Conservation (phyloP, 1,140 invertebrate genomes). For the Apis mellifera region DNA sequence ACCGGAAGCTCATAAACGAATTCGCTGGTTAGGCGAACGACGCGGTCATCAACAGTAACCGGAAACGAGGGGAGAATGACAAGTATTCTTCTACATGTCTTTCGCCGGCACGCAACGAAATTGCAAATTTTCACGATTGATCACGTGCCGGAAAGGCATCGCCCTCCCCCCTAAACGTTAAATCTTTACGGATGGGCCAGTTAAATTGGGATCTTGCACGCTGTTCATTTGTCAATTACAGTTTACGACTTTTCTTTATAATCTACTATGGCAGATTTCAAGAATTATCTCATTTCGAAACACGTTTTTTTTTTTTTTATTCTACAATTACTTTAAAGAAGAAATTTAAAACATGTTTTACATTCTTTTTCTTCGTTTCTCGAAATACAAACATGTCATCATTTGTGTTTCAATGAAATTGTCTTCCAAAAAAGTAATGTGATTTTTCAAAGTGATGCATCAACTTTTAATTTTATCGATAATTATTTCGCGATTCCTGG, state of each 20-base stretch:
- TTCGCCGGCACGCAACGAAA: conserved; percentile 33
- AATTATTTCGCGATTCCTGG: too few species aligned
- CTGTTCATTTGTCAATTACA: background rate
- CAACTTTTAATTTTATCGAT: too few species aligned
- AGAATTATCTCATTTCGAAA: background rate
- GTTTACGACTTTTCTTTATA: background rate
- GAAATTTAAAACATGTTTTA: too few species aligned
- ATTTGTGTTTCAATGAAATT: too few species aligned
- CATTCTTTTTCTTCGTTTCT: too few species aligned
- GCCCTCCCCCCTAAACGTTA: background rate
- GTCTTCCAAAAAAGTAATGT: too few species aligned
- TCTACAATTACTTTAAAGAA: too few species aligned
- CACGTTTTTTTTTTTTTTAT: too few species aligned
- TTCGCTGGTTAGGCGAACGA: background rate
- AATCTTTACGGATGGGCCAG: background rate
- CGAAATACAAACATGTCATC: too few species aligned
- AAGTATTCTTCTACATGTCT: conserved; percentile 20
- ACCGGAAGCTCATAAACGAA: conserved; percentile 7
- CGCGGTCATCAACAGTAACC: conserved; percentile 1
- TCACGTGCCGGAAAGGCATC: conserved; percentile 42
- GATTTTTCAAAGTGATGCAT: too few species aligned
- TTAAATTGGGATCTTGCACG: background rate
- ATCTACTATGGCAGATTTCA: background rate
- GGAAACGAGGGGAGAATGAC: conserved; percentile 30
- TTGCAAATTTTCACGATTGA: conserved; percentile 20